Percentiles rank a stretch among this genome's conserved stretches.
phyloP scores from a whole-genome alignment of 2,113 vertebrate genomes.

The Epinephelus fuscoguttatus region DNA sequence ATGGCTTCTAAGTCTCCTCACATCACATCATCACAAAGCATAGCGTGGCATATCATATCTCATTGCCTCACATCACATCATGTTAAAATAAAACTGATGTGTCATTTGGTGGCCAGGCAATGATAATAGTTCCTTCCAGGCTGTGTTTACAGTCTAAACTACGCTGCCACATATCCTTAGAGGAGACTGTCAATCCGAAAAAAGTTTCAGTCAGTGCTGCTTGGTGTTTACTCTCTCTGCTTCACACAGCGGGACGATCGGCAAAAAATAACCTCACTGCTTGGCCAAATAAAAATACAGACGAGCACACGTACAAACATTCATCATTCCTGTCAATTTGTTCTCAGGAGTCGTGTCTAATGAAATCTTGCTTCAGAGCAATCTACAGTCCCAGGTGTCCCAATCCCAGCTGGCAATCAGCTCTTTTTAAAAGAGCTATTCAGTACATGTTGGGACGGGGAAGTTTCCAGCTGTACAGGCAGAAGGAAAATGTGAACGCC shows the following conservation, averaged over 20 bases:
- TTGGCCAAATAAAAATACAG: conserved; percentile 23
- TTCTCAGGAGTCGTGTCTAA: conserved; percentile 6
- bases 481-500: conserved; percentile 35
- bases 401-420: conserved; percentile 39
- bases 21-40: conserved; percentile 9
- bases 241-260: conserved; percentile 28
- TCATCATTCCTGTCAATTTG: conserved; percentile 51
- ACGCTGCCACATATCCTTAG: conserved; percentile 27
- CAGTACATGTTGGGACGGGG: conserved; percentile 24
- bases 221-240: neutral
- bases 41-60: conserved; percentile 29
- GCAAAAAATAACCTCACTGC: conserved; percentile 5
- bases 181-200: conserved; percentile 44
- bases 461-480: conserved; percentile 47
- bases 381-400: conserved; percentile 25
- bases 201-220: conserved; percentile 7
- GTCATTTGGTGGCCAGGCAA: conserved; percentile 49
- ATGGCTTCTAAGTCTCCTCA: conserved; percentile 9
- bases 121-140: conserved; percentile 34
- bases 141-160: conserved; percentile 48
- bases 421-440: conserved; percentile 41
- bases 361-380: conserved; percentile 32
- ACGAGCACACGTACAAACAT: conserved; percentile 23
- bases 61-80: conserved; percentile 42
- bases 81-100: conserved; percentile 31